Conservation (phyloP, 2,113 vertebrate genomes). For the Chunga burmeisteri region DNA sequence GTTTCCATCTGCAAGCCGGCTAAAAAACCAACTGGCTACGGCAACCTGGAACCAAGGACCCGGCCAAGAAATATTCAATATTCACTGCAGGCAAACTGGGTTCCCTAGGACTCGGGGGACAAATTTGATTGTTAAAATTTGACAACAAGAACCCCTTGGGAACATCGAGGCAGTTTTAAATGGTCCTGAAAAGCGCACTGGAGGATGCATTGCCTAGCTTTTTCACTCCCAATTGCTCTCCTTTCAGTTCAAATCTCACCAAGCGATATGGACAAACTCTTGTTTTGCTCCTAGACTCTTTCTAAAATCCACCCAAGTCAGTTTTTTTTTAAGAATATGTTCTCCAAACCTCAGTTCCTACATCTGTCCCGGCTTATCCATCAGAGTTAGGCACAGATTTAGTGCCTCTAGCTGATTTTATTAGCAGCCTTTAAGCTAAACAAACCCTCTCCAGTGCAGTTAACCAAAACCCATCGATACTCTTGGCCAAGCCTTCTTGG, state of each 20-base stretch:
- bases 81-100: background rate
- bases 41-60: background rate
- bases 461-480: background rate
- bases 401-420: background rate
- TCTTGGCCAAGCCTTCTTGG: background rate
- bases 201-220: too few species aligned
- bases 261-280: fast-evolving
- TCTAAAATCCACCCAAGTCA: background rate
- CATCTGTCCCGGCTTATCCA: background rate
- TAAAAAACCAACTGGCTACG: background rate
- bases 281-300: background rate
- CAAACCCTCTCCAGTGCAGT: background rate
- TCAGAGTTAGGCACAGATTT: background rate
- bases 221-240: background rate
- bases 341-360: background rate
- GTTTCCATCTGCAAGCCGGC: background rate
- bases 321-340: background rate
- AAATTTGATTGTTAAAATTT: background rate
- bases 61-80: background rate
- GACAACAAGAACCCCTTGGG: background rate
- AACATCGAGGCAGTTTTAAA: background rate
- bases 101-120: background rate
- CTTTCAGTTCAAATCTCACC: background rate
- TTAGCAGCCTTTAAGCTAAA: background rate
- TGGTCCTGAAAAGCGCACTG: background rate